Evolutionary conservation across 1,140 invertebrate genomes (phyloP).

Genomic region (Dryas iulia): DNA sequence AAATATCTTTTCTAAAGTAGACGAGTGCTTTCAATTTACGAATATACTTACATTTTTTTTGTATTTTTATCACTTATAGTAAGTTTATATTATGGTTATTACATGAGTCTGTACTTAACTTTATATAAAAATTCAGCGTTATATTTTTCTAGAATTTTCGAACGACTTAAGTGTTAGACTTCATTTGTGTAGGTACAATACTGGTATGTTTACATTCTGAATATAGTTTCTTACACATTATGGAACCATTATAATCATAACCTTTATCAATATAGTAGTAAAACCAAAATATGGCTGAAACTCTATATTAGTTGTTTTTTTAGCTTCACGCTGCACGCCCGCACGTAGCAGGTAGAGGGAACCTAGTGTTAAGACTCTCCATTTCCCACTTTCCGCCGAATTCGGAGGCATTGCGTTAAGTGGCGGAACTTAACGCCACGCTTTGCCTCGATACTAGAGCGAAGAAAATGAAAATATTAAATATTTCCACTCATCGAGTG

Average conservation of each 20-base stretch:
- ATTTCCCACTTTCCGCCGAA: too few species aligned
- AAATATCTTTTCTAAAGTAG: neutral
- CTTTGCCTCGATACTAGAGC: too few species aligned
- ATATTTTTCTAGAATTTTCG: neutral
- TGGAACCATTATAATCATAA: neutral
- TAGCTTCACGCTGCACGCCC: too few species aligned
- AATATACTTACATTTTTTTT: neutral
- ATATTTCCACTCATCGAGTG: too few species aligned
- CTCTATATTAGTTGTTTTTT: too few species aligned
- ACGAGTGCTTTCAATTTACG: neutral
- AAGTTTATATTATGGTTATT: neutral
- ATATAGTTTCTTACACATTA: neutral
- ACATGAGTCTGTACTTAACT: neutral
- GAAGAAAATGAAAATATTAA: too few species aligned
- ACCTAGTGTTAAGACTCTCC: too few species aligned
- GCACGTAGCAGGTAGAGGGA: too few species aligned
- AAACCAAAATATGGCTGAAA: neutral
- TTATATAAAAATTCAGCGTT: neutral
- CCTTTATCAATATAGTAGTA: neutral
- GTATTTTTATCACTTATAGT: neutral
- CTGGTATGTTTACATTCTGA: neutral
- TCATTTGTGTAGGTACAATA: neutral
- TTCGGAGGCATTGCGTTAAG: too few species aligned
- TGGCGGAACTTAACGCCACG: too few species aligned
- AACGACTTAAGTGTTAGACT: neutral